Percentiles rank a stretch among this genome's conserved stretches.
Conservation (phyloP, 2,113 vertebrate species). For the Siniperca knerii region DNA sequence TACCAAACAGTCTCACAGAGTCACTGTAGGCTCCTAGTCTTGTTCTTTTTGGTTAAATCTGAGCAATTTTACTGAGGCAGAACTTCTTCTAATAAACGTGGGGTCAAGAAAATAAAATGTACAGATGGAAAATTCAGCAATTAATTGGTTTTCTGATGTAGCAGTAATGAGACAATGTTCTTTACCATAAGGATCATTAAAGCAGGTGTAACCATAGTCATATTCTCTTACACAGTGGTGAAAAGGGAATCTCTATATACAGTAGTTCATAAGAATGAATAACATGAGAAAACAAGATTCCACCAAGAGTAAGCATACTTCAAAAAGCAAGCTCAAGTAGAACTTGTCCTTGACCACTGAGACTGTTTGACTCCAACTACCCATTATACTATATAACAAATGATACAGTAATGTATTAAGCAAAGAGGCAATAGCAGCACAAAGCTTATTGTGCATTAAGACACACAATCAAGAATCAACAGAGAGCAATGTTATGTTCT, state of each 20-base stretch:
- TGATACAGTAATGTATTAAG: neutral
- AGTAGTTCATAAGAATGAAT: neutral
- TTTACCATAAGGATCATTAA: neutral
- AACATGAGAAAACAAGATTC: neutral
- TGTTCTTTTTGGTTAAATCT: neutral
- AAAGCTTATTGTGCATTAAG: conserved; percentile 9
- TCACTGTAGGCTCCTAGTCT: neutral
- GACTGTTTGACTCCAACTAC: neutral
- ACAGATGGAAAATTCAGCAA: neutral
- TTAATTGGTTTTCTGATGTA: neutral
- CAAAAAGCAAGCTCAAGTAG: neutral
- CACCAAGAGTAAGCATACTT: neutral
- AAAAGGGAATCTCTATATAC: neutral
- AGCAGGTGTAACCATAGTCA: neutral
- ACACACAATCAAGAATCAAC: conserved; percentile 18
- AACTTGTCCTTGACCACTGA: neutral
- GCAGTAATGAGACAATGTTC: neutral
- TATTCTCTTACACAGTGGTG: neutral
- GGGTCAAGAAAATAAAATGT: neutral
- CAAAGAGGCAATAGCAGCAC: conserved; percentile 5
- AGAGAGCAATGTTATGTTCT: neutral
- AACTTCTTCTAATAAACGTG: neutral
- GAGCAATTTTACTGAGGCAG: neutral
- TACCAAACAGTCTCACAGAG: neutral
- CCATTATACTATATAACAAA: neutral